Evolutionary conservation across 2,113 vertebrate genomes (phyloP).

Genomic region (Bubalus kerabau): DNA sequence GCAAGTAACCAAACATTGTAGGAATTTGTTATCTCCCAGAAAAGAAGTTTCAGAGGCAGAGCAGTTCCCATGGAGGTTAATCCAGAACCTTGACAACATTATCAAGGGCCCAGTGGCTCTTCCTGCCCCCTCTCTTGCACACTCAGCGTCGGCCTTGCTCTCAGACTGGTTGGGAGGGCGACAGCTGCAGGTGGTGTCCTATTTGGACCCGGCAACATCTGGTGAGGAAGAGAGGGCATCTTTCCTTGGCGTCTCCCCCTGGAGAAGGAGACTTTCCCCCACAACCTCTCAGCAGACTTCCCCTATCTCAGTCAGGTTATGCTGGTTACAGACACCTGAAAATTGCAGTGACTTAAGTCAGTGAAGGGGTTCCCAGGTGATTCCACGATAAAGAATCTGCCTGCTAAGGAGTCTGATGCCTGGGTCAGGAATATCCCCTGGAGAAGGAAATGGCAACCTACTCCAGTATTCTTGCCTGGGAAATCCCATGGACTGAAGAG

Average conservation of each 20-base stretch:
- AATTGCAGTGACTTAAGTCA: not conserved
- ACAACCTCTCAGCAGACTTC: not conserved
- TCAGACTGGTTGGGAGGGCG: not conserved
- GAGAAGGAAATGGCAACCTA: not conserved
- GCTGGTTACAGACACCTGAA: not conserved
- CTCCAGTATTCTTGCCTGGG: not conserved
- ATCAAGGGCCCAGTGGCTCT: not conserved
- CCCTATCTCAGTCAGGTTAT: not conserved
- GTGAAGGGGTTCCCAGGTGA: not conserved
- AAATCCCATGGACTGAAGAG: not conserved
- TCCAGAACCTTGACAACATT: not conserved
- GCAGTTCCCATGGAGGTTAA: not conserved
- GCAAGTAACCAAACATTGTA: no score
- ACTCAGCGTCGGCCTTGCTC: not conserved
- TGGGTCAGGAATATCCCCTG: not conserved
- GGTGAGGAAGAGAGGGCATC: not conserved
- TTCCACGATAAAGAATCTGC: not conserved
- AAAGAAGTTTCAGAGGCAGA: not conserved
- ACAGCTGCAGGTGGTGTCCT: not conserved
- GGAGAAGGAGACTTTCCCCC: not conserved
- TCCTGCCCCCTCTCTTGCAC: not conserved
- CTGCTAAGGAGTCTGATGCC: not conserved
- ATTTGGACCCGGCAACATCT: not conserved
- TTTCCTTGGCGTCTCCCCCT: not conserved
- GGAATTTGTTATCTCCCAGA: not conserved